Evolutionary conservation across 1,140 invertebrate species (phyloP), one percentile per base, ranked within the genome.

Genomic region (Cotesia glomerata): DNA sequence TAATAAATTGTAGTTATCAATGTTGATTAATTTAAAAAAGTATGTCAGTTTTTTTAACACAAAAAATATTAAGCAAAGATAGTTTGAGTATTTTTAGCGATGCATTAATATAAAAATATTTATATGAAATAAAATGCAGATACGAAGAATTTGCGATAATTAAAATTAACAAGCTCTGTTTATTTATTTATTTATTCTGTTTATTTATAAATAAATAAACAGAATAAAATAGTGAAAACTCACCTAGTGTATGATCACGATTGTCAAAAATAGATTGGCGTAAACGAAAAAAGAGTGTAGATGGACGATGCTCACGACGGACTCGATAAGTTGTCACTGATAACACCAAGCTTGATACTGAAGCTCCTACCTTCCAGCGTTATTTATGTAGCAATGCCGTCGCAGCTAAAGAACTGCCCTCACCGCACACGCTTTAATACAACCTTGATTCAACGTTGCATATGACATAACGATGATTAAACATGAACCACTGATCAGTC

Each of bases 381-480:
- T 54, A 72, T 72, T 72, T 72, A 72, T 66, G 63, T 72, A 72
- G 26, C 35, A 72, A 63, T 65, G 49, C 62, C 13, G 63, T 13
- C 52, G 61, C 7, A 66, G 62, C 70, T 51, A 14, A 70, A 64
- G 34, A 63, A 72, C 58, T 68, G 13, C 66, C 66, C 66, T 68
- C 54, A 59, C 66, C 66, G 51, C 65, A 68, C n/a, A 66, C 26
- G 14, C 34, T 58, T 16, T 66, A 18, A 14, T 16, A 11, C 69
- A 71, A 64, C 70, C 70, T 72, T 72, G 70, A 65, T 64, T 72
- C 34, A 5, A 45, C 70, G 39, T 58, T 61, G 18, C 69, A 71
- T 18, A 58, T 71, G 70, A 72, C 70, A 72, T 72, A 72, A 72
- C 34, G 36, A 72, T 72, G 70, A 72, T 72, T 66, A 72, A 72